Evolutionary conservation across 2,113 vertebrate genomes (phyloP).

Genomic region (Lucifuga dentata): DNA sequence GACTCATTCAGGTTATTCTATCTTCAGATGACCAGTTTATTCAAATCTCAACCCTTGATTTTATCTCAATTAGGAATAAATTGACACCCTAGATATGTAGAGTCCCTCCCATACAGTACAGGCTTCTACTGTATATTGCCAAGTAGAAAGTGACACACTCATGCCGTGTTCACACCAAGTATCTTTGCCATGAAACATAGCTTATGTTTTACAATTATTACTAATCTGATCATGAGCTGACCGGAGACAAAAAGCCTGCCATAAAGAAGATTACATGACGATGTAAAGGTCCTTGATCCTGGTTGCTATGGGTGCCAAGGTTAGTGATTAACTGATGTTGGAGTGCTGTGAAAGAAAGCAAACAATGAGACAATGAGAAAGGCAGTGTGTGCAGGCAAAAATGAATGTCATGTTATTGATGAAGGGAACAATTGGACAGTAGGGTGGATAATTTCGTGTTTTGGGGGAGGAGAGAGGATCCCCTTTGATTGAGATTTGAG

Average conservation of each 20-base stretch:
- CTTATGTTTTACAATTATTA: constrained; percentile 11
- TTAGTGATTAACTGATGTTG: neutral
- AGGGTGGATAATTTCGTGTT: no score
- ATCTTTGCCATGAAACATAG: neutral
- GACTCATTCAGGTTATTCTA: neutral
- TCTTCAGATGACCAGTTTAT: neutral
- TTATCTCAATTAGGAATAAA: no score
- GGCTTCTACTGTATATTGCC: no score
- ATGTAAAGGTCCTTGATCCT: constrained; percentile 6
- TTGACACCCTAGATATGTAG: no score
- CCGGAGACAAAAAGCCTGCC: neutral
- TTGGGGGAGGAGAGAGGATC: no score
- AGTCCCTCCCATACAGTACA: no score
- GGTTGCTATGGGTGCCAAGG: constrained; percentile 11
- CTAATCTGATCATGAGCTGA: constrained; percentile 30
- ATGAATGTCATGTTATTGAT: neutral
- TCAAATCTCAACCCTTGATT: no score
- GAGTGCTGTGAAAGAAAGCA: neutral
- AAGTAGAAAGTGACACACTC: no score
- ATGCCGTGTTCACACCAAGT: no score
- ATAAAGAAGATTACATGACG: neutral
- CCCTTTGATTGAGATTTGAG: no score
- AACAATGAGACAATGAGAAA: no score
- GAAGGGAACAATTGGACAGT: neutral
- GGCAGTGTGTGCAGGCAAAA: neutral